Conservation (phyloP, 2,797 vertebrate species). For the Pelodytes ibericus region DNA sequence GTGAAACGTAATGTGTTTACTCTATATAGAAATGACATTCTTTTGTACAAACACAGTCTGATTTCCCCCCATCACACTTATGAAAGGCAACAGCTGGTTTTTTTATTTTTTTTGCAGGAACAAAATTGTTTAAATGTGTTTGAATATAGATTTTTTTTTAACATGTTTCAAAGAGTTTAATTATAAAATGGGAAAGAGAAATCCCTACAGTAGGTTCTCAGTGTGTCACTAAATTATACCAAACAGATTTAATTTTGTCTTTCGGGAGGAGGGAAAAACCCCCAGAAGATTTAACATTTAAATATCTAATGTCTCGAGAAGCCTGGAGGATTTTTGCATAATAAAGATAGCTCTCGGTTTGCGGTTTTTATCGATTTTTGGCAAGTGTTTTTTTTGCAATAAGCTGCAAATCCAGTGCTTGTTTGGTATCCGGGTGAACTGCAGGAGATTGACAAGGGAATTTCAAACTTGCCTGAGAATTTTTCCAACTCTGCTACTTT, state of each 20-base stretch:
- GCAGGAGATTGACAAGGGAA: no score
- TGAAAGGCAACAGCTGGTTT: background rate
- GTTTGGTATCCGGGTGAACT: no score
- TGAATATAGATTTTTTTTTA: background rate
- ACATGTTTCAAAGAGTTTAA: constrained; percentile 1
- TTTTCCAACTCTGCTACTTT: no score
- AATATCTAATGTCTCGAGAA: no score
- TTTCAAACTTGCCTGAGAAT: no score
- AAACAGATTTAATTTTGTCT: background rate
- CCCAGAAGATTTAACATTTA: background rate
- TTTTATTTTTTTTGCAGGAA: no score
- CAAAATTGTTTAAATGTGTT: background rate
- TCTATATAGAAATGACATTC: background rate
- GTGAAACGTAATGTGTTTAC: background rate
- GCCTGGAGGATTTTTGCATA: background rate
- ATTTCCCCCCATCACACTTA: background rate
- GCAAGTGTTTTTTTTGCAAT: no score
- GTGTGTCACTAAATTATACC: constrained; percentile 3
- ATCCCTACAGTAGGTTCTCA: background rate
- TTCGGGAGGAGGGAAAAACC: background rate
- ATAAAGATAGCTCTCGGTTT: background rate
- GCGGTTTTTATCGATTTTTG: no score
- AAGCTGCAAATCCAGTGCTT: no score
- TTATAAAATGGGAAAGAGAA: background rate
- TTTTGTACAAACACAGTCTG: background rate